Conservation (phyloP, 2,888 invertebrate genomes). For the Heliconius aoede region DNA sequence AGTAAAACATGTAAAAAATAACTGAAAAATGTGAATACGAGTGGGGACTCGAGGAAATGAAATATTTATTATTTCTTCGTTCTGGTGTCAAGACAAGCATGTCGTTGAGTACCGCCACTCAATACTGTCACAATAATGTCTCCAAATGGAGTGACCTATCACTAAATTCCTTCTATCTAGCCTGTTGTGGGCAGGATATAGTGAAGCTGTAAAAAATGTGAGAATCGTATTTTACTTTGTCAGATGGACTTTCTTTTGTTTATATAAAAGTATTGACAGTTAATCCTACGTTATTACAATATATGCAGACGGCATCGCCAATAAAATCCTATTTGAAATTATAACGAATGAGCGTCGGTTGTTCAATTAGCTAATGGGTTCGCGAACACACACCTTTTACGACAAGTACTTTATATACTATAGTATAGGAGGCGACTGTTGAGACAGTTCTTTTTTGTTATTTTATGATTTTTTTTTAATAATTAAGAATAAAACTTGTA, state of each 20-base stretch:
- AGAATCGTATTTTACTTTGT: neutral
- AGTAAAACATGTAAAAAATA: too few species aligned
- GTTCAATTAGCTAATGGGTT: conserved; percentile 53
- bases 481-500: too few species aligned
- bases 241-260: neutral
- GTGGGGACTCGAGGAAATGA: too few species aligned
- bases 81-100: too few species aligned
- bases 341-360: conserved; percentile 37
- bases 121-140: too few species aligned
- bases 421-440: conserved; percentile 6
- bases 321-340: conserved; percentile 42
- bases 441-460: neutral
- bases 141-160: too few species aligned
- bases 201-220: neutral
- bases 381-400: conserved; percentile 49
- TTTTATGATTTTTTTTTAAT: too few species aligned
- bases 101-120: too few species aligned
- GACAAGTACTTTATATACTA: conserved; percentile 35
- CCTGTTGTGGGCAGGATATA: too few species aligned
- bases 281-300: conserved; percentile 14
- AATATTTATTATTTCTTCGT: too few species aligned
- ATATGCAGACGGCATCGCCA: conserved; percentile 27
- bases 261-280: neutral
- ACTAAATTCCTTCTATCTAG: too few species aligned
- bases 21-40: too few species aligned